phyloP scores from a whole-genome alignment of 2,888 invertebrate species.

The Nectonema munidae region DNA sequence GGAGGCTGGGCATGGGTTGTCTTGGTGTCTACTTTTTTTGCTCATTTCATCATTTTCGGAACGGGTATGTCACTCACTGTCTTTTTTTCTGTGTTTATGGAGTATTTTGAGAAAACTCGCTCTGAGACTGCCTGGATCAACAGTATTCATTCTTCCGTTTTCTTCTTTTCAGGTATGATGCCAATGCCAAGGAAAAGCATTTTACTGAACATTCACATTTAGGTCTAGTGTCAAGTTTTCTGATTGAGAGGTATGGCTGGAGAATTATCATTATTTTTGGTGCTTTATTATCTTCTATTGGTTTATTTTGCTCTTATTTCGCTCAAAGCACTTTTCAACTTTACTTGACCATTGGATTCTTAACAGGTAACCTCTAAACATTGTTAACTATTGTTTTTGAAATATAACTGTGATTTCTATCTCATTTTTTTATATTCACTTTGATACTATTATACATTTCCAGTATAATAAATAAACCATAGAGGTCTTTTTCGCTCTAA shows the following conservation, averaged over 20 bases:
- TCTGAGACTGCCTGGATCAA: constrained; percentile 8
- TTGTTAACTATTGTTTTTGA: no score
- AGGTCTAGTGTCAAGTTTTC: constrained; percentile 1
- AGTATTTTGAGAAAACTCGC: background rate
- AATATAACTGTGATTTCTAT: no score
- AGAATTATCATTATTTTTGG: background rate
- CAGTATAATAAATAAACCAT: no score
- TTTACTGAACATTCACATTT: background rate
- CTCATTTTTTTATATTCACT: no score
- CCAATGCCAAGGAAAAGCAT: background rate
- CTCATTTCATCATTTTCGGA: constrained; percentile 8
- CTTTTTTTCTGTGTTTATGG: constrained; percentile 8
- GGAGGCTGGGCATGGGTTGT: constrained; percentile 10
- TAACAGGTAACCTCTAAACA: constrained; percentile 8
- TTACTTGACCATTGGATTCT: constrained; percentile 6
- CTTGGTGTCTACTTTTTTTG: constrained; percentile 1
- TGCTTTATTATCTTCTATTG: background rate
- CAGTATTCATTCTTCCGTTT: constrained; percentile 8
- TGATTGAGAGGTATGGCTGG: constrained; percentile 1
- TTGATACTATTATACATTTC: no score
- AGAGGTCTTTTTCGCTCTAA: no score
- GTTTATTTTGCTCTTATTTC: background rate
- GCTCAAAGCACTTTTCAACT: background rate
- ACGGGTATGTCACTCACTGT: constrained; percentile 9
- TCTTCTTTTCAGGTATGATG: constrained; percentile 10